Conservation (phyloP, 2,888 invertebrate genomes). For the Beris chalybata region DNA sequence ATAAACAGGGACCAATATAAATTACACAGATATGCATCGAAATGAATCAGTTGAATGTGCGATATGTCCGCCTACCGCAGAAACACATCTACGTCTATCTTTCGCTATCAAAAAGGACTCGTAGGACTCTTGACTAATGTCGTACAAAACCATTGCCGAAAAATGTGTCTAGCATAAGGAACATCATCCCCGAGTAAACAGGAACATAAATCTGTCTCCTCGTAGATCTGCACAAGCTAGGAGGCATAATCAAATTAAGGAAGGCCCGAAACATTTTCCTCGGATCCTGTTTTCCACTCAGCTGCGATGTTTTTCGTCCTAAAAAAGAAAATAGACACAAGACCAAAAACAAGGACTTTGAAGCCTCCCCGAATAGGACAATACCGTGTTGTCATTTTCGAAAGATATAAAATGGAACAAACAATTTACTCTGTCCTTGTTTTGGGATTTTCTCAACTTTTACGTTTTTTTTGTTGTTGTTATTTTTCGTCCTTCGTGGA, state of each 20-base stretch:
- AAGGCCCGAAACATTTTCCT: constrained; percentile 2
- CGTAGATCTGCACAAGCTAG: constrained; percentile 17
- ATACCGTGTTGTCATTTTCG: constrained; percentile 19
- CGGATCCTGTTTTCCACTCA: not conserved
- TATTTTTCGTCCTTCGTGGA: not conserved
- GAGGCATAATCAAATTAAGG: constrained; percentile 29
- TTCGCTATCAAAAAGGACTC: constrained; percentile 1
- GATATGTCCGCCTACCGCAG: constrained; percentile 16
- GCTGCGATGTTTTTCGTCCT: not conserved
- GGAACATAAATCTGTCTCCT: constrained; percentile 28
- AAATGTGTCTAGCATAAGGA: not conserved
- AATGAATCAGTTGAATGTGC: constrained; percentile 5
- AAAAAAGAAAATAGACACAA: not conserved
- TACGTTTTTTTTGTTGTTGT: not conserved
- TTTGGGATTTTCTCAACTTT: constrained; percentile 32
- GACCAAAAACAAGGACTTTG: not conserved
- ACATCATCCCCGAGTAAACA: constrained; percentile 24
- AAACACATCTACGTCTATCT: constrained; percentile 1
- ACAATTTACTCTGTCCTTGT: constrained; percentile 35
- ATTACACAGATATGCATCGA: constrained; percentile 23
- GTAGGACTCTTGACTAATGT: not conserved
- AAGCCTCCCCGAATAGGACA: constrained; percentile 5
- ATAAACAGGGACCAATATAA: constrained; percentile 16
- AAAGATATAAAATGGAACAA: constrained; percentile 33
- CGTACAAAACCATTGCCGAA: not conserved